Base-by-base conservation (phyloP, 2,113 vertebrate species). In the Mesocricetus auratus region DNA sequence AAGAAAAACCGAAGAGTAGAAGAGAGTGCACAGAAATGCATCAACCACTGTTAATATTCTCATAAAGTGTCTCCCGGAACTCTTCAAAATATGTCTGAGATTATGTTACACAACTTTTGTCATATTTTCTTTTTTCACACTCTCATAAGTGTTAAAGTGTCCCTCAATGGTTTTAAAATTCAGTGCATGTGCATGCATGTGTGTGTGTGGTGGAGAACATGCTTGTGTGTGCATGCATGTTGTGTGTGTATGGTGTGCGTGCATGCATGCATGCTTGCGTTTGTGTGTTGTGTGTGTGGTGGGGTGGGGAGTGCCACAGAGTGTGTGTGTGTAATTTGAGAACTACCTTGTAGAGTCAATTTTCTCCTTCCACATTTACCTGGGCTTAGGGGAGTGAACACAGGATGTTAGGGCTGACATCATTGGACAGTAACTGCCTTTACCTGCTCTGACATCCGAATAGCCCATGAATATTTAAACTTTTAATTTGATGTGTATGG, bases 11-110 rank as follows among this genome's bases (percentile, higher is more conserved):
- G 74, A 33, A 81, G 95, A 89, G 77, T 74, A 90, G 90, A 94
- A 94, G 92, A 97, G 92, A 90, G 85, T 86, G 66, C 77, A 77
- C 21, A 71, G 91, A 93, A 87, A 74, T 73, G 60, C n/a, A n/a
- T n/a, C 79, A 77, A 68, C 64, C 53, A 45, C 45, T 22, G n/a
- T 69, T 66, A 64, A 64, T 56, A 50, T 88, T 94, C 87, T 86
- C 50, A 90, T n/a, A 56, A 73, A 89, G 13, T 86, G 81, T 69
- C 77, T 86, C n/a, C 50, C 64, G 69, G 10, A 58, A 33, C 33
- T 47, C 74, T 78, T 90, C 60, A 39, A 89, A 86, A 50, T 64
- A 26, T 36, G 26, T 58, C 71, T 77, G 45, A 58, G 53, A 85
- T 74, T n/a, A 26, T 62, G 45, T 71, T 42, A 13, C 1, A 53